A percentile compares a stretch with the other conserved stretches of the same genome.
Evolutionary conservation across 37 sponge, comb jelly and placozoan species (phyloP).

Genomic region (Halichondria panicea): DNA sequence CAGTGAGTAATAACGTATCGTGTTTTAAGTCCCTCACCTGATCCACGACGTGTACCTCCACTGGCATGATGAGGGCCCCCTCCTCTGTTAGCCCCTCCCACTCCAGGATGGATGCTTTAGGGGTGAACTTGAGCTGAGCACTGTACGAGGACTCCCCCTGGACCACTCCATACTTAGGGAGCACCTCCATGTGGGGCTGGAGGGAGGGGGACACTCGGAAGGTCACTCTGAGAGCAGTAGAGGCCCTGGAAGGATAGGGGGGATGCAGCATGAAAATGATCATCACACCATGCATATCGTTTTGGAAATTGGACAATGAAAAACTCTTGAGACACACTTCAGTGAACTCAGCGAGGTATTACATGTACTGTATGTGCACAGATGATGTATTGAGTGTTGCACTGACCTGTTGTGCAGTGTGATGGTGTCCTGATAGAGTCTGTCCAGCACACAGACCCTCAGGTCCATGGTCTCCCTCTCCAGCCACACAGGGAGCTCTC

Average conservation of each 20-base stretch:
- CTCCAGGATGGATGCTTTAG: conserved; percentile 26
- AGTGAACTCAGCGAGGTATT: neutral
- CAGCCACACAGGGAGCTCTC: conserved; percentile 72
- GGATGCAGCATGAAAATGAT: no score
- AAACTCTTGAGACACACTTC: neutral
- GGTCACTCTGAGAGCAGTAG: conserved; percentile 51
- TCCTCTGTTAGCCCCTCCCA: conserved; percentile 1
- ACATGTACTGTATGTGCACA: neutral
- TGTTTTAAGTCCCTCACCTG: neutral
- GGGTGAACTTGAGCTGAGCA: conserved; percentile 87
- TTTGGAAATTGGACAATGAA: neutral
- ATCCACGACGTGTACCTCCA: conserved; percentile 42
- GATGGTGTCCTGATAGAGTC: conserved; percentile 86
- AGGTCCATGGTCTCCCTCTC: conserved; percentile 75
- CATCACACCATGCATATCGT: no score
- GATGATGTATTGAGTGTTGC: neutral
- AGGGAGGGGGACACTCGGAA: conserved; percentile 65
- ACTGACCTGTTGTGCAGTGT: conserved; percentile 77
- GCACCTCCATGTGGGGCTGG: conserved; percentile 61
- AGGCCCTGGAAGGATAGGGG: conserved; percentile 29
- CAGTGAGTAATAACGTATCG: neutral
- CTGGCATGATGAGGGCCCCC: conserved; percentile 34
- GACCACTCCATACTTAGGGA: conserved; percentile 75
- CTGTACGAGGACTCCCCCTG: conserved; percentile 63
- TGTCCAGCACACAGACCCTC: conserved; percentile 72